Evolutionary conservation across 1,140 invertebrate genomes (phyloP), one percentile per base, ranked within the genome.

Genomic region (Scaptomyza graminum): DNA sequence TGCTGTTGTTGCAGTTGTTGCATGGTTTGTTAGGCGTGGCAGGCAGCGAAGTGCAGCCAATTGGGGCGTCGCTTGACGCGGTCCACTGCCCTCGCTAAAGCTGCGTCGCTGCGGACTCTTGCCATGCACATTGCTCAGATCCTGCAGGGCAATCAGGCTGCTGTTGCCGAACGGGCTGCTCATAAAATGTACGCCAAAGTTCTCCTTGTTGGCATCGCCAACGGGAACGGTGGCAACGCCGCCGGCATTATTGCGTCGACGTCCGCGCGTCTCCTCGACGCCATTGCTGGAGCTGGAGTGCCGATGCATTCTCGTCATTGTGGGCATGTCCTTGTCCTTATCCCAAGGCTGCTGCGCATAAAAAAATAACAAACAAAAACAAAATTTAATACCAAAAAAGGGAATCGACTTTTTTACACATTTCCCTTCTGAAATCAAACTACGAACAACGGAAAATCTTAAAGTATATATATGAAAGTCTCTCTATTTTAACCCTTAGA

Each of bases 131-230:
- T 91, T 91, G 80, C 90, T 91, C 37, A 91, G 72, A 54, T 91
- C 90, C 68, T 91, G 90, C 9, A 91, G 62, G 0, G 90, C 90
- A 34, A 90, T 91, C 22, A 91, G 71, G 18, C 85, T 90, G 39
- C 82, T 89, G 28, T 91, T 91, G 37, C 90, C 90, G 13, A 88
- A 91, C 7, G 90, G 79, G 28, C 87, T 91, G 68, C 83, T 88
- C 79, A 90, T 79, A 31, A 90, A 91, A 60, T 91, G 90, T 0
- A 91, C 82, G 8, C 90, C 90, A 16, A 85, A 91, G 59, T 91
- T 91, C 64, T 91, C 90, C 61, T 91, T 91, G 55, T 91, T 91
- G 16, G 79, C 79, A 11, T 83, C 84, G 6, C 69, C 83, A n/a
- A n/a, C n/a, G n/a, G n/a, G n/a, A n/a, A n/a, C n/a, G n/a, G n/a